Base-by-base conservation (phyloP, 2,888 invertebrate species). In the Sphecodes monilicornis region DNA sequence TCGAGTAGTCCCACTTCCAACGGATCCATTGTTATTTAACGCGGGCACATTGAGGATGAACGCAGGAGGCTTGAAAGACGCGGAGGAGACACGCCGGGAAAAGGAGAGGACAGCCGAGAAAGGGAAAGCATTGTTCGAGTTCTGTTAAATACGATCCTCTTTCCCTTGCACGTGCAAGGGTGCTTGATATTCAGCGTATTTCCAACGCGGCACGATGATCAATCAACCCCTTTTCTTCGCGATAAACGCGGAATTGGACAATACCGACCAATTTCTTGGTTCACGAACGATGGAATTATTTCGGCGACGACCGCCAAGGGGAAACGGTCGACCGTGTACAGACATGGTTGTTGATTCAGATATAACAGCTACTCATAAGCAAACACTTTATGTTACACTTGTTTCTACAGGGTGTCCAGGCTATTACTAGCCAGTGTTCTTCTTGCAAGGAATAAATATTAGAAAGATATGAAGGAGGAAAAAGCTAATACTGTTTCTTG, bases 1-100 rank as follows among this genome's bases (percentile, higher is more conserved):
- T 89, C 87, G 90, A 90, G 89, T 87, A 90, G 88, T 90, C 90
- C 90, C 86, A 90, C 87, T 86, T 90, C 87, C 84, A 84, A 50
- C 81, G 90, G 74, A 75, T 70, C 91, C 87, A 91, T 90, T 91
- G 91, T 91, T 90, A 90, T 86, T 89, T 89, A 88, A 90, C 88
- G 85, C 83, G 86, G 86, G 82, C 85, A 85, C 87, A 77, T 85
- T 82, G 85, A 86, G 77, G 86, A 85, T 73, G 85, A 86, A 87
- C 72, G 69, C 74, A 79, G 75, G 57, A 60, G 57, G 64, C 81
- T 73, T 36, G 78, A 77, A 84, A 82, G 89, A 85, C 69, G 79
- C 80, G 76, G 57, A 70, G 73, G 50, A 39, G 66, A 66, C 26
- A 11, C 26, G 68, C 39, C 50, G 54, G 69, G 72, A 46, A 69